Evolutionary conservation across 2,797 vertebrate genomes (phyloP).

Genomic region (Rousettus madagascariensis): DNA sequence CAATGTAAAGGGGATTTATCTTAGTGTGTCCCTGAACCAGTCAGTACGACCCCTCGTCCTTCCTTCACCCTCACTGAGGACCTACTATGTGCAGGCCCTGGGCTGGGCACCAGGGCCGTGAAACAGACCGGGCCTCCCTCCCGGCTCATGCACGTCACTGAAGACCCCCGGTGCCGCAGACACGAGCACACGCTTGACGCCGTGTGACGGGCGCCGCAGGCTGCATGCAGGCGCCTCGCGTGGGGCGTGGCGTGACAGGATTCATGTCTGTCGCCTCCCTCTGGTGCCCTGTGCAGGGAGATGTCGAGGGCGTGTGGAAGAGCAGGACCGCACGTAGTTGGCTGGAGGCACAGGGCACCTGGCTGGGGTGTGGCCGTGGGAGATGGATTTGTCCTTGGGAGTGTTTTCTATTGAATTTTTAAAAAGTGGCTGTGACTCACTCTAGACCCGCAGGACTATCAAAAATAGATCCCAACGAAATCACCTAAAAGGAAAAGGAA

Average conservation of each 20-base stretch:
- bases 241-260: accelerated
- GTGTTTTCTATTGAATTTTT: not conserved
- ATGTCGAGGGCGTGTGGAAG: accelerated
- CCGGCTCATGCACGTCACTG: accelerated
- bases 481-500: not conserved
- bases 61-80: not conserved
- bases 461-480: not conserved
- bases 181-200: accelerated
- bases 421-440: not conserved
- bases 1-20: not conserved
- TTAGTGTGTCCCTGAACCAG: not conserved
- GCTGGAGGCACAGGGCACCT: not conserved
- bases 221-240: not conserved
- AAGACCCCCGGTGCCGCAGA: not conserved
- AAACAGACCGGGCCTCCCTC: not conserved
- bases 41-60: not conserved
- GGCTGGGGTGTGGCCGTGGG: accelerated
- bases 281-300: not conserved
- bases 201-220: not conserved
- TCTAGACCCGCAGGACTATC: not conserved
- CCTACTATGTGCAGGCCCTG: accelerated
- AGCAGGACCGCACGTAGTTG: not conserved
- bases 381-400: not conserved
- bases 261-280: accelerated
- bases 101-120: not conserved